Evolutionary conservation across 2,113 vertebrate genomes (phyloP).

Genomic region (Peromyscus leucopus): DNA sequence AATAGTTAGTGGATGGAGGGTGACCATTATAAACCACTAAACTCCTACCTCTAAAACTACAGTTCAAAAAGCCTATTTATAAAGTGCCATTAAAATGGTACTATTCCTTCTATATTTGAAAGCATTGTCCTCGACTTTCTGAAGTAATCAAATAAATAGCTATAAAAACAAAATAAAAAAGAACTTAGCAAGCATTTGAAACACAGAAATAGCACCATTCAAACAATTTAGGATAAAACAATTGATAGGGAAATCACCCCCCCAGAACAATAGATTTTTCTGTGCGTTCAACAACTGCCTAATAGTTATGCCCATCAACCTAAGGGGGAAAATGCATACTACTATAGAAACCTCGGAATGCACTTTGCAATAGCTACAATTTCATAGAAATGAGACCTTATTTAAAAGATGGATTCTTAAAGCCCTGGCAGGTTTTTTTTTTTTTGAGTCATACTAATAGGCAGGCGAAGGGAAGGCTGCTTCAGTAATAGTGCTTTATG

Average conservation of each 20-base stretch:
- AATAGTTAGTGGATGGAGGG: not conserved
- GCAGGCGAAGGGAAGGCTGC: slow-evolving; percentile 18
- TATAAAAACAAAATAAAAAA: not conserved
- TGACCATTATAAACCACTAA: slow-evolving; percentile 14
- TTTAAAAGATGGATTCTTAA: slow-evolving; percentile 78
- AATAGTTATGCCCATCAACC: slow-evolving; percentile 70
- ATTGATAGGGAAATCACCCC: slow-evolving; percentile 62
- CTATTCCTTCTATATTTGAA: slow-evolving; percentile 41
- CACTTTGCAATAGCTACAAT: slow-evolving; percentile 70
- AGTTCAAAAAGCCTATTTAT: not conserved
- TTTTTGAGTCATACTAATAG: slow-evolving; percentile 69
- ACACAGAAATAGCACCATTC: slow-evolving; percentile 43
- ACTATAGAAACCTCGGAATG: slow-evolving; percentile 57
- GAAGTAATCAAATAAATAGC: slow-evolving; percentile 46
- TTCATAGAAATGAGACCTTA: slow-evolving; percentile 73
- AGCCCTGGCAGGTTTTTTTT: slow-evolving; percentile 41
- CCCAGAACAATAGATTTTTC: slow-evolving; percentile 72
- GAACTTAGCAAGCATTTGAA: slow-evolving; percentile 46
- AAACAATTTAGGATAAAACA: slow-evolving; percentile 62
- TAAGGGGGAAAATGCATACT: slow-evolving; percentile 60
- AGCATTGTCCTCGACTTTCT: slow-evolving; percentile 15
- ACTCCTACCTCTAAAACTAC: slow-evolving; percentile 1
- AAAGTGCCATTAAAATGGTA: slow-evolving; percentile 55
- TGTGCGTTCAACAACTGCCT: slow-evolving; percentile 64
- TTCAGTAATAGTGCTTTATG: slow-evolving; percentile 59